A percentile compares a stretch with the other conserved stretches of the same genome.
Evolutionary conservation across 2,113 vertebrate species (phyloP).

Genomic region (Caranx melampygus): DNA sequence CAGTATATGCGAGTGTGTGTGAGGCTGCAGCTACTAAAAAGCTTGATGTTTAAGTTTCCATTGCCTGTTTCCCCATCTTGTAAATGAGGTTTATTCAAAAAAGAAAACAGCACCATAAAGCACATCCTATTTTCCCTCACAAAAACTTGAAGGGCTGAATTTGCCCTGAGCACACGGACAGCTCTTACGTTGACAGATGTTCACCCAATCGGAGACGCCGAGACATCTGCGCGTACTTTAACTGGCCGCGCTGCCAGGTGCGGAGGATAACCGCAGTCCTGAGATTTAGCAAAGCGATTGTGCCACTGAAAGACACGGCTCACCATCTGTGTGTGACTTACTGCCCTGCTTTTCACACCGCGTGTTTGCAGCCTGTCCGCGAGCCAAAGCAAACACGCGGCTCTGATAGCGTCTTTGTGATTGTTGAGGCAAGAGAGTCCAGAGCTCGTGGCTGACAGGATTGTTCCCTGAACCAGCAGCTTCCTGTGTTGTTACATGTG

Average conservation of each 20-base stretch:
- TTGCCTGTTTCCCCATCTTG: conserved; percentile 72
- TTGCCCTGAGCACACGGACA: conserved; percentile 33
- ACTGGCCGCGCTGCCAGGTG: conserved; percentile 32
- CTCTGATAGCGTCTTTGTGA: conserved; percentile 42
- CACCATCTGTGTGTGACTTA: conserved; percentile 43
- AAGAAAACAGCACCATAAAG: conserved; percentile 59
- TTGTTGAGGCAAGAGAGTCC: conserved; percentile 31
- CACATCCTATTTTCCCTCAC: conserved; percentile 62
- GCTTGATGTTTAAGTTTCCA: conserved; percentile 78
- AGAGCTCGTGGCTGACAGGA: conserved; percentile 25
- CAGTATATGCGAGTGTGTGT: conserved; percentile 20
- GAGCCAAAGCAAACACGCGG: conserved; percentile 66
- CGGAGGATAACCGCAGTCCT: conserved; percentile 20
- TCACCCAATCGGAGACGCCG: conserved; percentile 35
- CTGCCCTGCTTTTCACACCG: conserved; percentile 8
- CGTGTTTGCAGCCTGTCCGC: conserved; percentile 40
- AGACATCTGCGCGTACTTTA: conserved; percentile 42
- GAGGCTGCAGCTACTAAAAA: conserved; percentile 47
- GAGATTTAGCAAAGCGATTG: conserved; percentile 43
- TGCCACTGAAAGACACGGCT: conserved; percentile 40
- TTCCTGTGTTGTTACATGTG: conserved; percentile 52
- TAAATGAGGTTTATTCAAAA: conserved; percentile 80
- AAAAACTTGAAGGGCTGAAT: conserved; percentile 46
- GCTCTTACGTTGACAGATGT: conserved; percentile 40
- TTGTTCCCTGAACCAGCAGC: conserved; percentile 39